phyloP scores from a whole-genome alignment of 2,888 invertebrate species.

The Cephus sareptanus region DNA sequence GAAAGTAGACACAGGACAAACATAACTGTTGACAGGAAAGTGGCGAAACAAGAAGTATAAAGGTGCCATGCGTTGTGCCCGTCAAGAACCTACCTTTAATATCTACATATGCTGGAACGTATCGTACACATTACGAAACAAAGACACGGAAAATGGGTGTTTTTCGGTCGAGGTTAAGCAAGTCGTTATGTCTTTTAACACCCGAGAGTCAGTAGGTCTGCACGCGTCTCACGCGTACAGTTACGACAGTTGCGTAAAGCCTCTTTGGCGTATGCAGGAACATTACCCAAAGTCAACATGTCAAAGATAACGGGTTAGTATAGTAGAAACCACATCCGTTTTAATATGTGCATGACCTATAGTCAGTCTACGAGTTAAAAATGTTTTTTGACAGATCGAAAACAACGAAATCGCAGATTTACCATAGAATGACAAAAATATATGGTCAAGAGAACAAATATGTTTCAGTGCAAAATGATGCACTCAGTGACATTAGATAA shows the following conservation, averaged over 20 bases:
- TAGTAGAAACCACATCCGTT: neutral
- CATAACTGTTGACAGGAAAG: neutral
- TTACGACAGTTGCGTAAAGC: conserved; percentile 21
- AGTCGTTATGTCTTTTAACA: conserved; percentile 2
- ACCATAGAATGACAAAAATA: no score
- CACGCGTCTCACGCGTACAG: conserved; percentile 11
- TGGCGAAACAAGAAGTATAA: neutral
- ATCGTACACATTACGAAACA: neutral
- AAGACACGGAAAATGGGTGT: conserved; percentile 1
- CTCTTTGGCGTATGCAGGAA: conserved; percentile 9
- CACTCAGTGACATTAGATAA: neutral
- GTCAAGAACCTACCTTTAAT: neutral
- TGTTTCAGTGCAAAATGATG: neutral
- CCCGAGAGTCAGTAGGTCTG: conserved; percentile 4
- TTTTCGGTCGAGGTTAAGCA: conserved; percentile 4
- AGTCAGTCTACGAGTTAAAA: no score
- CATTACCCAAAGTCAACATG: conserved; percentile 22
- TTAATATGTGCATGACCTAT: neutral
- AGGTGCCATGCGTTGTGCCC: neutral
- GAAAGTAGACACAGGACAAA: neutral
- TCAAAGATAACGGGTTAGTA: conserved; percentile 33
- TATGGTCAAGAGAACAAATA: no score
- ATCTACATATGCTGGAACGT: neutral
- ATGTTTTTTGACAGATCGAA: no score
- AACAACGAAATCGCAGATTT: no score